Evolutionary conservation across 2,888 invertebrate species (phyloP), one percentile per base, ranked within the genome.

Genomic region (Andrena trimmerana): DNA sequence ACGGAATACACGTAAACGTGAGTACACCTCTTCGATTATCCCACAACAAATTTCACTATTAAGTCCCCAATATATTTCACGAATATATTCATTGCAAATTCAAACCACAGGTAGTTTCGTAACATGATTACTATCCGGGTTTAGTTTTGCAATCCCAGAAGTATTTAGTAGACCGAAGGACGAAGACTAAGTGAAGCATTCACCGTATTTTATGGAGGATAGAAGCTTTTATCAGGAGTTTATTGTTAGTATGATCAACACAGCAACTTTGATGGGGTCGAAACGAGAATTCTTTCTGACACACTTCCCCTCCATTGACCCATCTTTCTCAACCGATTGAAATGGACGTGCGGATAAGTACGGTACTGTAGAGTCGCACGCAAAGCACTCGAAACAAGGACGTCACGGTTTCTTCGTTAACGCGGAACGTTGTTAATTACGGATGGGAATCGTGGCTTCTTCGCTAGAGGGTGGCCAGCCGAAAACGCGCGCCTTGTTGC

Each of bases 1-100:
- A 96, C 0, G 96, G 96, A 67, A 95, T 97, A 27, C 95, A 96
- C 68, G 96, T 97, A 27, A 97, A 97, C 92, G 97, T 97, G 91
- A 96, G 96, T 96, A 76, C 48, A 31, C 36, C 36, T n/a, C 0
- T 13, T n/a, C 20, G 54, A 42, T 52, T 54, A 6, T 59, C 20
- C 42, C 48, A 16, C 16, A 42, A 63, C 16, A 16, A 62, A 52
- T 52, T 27, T 27, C 36, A 31, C 8, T 48, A 66, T 50, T 52
- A 42, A 2, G 5, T 42, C n/a, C 27, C 33, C 33, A 42, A 36
- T 42, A 27, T 24, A 4, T 54, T 24, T 42, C 54, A 20, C 42
- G 42, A 42, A 8, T 20, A 20, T 20, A 20, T 20, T 20, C 4
- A 7, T 20, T 16, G 24, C 54, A 31, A 54, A 24, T 29, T 13